Evolutionary conservation across 2,797 vertebrate species (phyloP), one percentile per base, ranked within the genome.

Genomic region (Linurgus olivaceus): DNA sequence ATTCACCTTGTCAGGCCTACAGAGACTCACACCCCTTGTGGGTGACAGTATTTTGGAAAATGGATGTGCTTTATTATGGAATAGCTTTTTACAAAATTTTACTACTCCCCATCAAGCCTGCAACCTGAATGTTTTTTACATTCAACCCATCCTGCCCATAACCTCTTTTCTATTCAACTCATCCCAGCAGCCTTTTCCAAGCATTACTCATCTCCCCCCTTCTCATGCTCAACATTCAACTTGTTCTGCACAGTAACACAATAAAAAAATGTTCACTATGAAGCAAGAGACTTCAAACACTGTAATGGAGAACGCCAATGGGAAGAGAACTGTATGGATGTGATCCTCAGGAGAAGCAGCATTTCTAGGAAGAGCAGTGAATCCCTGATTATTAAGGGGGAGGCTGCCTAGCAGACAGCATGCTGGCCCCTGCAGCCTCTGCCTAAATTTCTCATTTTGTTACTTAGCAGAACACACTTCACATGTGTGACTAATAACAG

Each of bases 1-100:
- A 37, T 37, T 72, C 51, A 62, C 15, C 25, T 52, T 40, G 15
- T 14, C 48, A 35, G 12, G 31, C 21, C 44, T n/a, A 17, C 18
- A 35, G 40, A 52, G 47, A 48, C 21, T 51, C 42, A 5, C 1
- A 2, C 1, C 1, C 33, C 16, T 45, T 51, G 18, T n/a, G 38
- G 24, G 20, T 47, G 24, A 38, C 18, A n/a, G 1, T 20, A 26
- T 52, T 61, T 61, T 80, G 52, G 65, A 80, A 65, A 12, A 47
- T 3, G 8, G 19, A 65, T 31, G 17, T 57, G 25, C 25, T 73
- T 73, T 77, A 28, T 26, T 44, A 29, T 1, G 1, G 18, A 86
- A 26, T 35, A 47, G 35, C 18, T 26, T n/a, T 52, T 31, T 23
- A 50, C 8, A 68, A 68, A 47, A 51, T 31, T 42, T 75, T 26